A percentile compares a stretch with the other conserved stretches of the same genome.
Conservation (phyloP, 2,888 invertebrate genomes). For the Taenaris catops region DNA sequence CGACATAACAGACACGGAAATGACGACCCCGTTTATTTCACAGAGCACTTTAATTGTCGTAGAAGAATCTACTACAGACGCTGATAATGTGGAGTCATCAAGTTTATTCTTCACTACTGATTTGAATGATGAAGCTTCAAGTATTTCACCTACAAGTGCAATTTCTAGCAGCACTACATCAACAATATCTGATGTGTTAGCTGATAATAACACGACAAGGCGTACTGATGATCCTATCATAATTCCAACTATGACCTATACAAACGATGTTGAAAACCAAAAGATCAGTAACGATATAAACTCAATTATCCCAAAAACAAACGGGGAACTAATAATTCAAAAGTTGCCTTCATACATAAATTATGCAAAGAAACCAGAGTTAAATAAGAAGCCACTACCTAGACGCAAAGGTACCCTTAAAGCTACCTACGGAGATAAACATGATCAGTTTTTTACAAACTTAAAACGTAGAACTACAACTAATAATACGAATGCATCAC, state of each 20-base stretch:
- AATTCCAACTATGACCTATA: slow-evolving; percentile 45
- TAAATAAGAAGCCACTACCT: slow-evolving; percentile 55
- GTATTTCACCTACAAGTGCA: too few relatives aligned
- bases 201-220: slow-evolving; percentile 6
- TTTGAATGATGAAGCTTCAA: background rate
- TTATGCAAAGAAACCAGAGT: slow-evolving; percentile 46
- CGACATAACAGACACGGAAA: slow-evolving; percentile 11
- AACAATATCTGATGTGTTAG: background rate
- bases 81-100: background rate
- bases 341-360: slow-evolving; percentile 40
- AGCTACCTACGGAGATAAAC: slow-evolving; percentile 73
- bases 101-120: background rate
- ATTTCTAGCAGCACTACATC: background rate
- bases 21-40: slow-evolving; percentile 13
- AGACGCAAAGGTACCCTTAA: slow-evolving; percentile 70
- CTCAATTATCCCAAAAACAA: slow-evolving; percentile 38
- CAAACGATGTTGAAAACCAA: slow-evolving; percentile 25
- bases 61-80: slow-evolving; percentile 2
- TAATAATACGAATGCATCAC: slow-evolving; percentile 15
- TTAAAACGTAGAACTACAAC: slow-evolving; percentile 15
- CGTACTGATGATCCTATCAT: slow-evolving; percentile 39
- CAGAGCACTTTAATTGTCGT: background rate
- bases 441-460: slow-evolving; percentile 49
- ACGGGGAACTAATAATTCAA: slow-evolving; percentile 54
- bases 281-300: slow-evolving; percentile 52